These are phyloP conservation scores for Leucoptera coffeella DNA, from an alignment of 2,888 invertebrate species.

Conservation along the genomic window DNA sequence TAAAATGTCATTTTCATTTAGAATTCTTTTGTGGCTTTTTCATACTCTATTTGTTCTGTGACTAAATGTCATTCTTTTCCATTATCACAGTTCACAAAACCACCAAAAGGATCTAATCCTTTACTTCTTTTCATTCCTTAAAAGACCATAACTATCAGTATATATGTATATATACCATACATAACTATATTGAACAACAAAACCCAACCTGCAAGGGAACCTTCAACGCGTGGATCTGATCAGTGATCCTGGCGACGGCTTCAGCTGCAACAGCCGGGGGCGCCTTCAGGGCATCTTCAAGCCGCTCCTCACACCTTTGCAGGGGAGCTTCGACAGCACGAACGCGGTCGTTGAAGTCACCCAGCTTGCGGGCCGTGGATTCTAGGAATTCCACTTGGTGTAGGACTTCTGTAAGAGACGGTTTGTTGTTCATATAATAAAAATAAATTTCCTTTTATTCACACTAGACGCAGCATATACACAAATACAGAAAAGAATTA, in stretches of 20 bases:
- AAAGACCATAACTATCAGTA: background rate
- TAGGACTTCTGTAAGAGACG: conserved; percentile 60
- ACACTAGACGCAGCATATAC: no score
- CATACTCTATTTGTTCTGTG: no score
- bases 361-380: conserved; percentile 72
- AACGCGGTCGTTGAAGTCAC: conserved; percentile 79
- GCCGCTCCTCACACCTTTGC: conserved; percentile 82
- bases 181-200: background rate
- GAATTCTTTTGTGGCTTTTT: no score
- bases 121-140: no score
- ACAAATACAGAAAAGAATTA: no score
- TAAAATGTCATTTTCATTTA: no score
- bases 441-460: no score
- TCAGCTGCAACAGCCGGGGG: conserved; percentile 76
- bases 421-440: no score
- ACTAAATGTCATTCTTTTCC: no score
- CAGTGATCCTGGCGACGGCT: conserved; percentile 74
- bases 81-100: no score
- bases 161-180: background rate
- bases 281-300: conserved; percentile 52
- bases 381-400: conserved; percentile 76
- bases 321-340: conserved; percentile 80
- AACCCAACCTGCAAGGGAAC: conserved; percentile 57
- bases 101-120: no score
- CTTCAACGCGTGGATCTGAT: conserved; percentile 72